Conservation (phyloP, 2,888 invertebrate genomes). For the Rosalia funebris region DNA sequence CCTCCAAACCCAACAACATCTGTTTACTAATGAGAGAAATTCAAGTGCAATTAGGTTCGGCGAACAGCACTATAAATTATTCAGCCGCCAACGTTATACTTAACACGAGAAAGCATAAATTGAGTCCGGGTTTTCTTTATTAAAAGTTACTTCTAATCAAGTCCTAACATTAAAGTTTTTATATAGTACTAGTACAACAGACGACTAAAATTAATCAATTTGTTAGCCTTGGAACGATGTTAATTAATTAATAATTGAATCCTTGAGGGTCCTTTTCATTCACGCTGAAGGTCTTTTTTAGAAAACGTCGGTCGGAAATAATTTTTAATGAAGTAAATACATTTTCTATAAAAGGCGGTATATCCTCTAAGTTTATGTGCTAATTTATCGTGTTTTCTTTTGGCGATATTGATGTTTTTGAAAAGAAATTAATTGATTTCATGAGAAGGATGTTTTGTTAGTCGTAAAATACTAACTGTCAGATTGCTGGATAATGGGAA, state of each 20-base stretch:
- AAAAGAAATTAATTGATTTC: no score
- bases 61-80: slow-evolving; percentile 18
- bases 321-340: no score
- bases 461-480: no score
- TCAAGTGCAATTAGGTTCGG: slow-evolving; percentile 17
- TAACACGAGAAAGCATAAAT: slow-evolving; percentile 5
- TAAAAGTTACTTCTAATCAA: slow-evolving; percentile 10
- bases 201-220: slow-evolving; percentile 2
- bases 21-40: slow-evolving; percentile 20
- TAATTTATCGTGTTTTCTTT: no score
- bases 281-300: not conserved
- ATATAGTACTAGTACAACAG: not conserved
- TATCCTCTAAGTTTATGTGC: no score
- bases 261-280: not conserved
- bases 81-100: slow-evolving; percentile 8
- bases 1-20: slow-evolving; percentile 14
- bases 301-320: no score
- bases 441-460: no score
- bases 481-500: no score
- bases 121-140: slow-evolving; percentile 1
- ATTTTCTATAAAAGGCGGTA: no score
- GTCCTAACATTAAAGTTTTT: slow-evolving; percentile 6
- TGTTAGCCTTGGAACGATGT: not conserved
- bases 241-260: not conserved
- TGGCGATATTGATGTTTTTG: no score